Evolutionary conservation across 2,888 invertebrate genomes (phyloP), one percentile per base, ranked within the genome.

Genomic region (Lapara coniferarum): DNA sequence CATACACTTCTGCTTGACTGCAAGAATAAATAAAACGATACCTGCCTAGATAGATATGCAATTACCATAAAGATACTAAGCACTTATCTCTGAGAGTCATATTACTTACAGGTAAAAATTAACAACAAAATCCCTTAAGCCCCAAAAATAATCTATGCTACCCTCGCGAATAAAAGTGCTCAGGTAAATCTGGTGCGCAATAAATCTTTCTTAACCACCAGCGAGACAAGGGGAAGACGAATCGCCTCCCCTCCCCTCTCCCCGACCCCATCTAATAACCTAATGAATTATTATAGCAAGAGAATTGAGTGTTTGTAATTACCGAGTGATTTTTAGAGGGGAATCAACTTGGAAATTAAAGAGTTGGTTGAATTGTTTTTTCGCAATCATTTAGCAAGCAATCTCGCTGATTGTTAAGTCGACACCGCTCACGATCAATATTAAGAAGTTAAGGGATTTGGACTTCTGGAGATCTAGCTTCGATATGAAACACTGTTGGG

Each of bases 151-250:
- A 57, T 87, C 85, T 84, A 73, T 82, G 78, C 37, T 72, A 78
- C 78, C 76, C 74, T 75, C 73, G 75, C 75, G 79, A 79, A 80
- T 81, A 81, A 84, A 86, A 83, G 83, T 84, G 77, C 81, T 81
- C 79, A 79, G 83, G 83, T 81, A 80, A 84, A 85, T 85, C 84
- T 79, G 81, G 75, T 75, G 73, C 75, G 81, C 78, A 84, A 87
- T 87, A 88, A 87, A 88, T 88, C 87, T 80, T 69, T 30, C 51
- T 66, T 57, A 57, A 76, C 76, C 75, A 73, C 73, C 74, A 74
- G 77, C 75, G 72, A 72, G 80, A 77, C 80, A 78, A 71, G 77
- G 73, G 74, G 71, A 78, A 81, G 87, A 85, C 76, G 81, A 78
- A 85, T 85, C 73, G 75, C 67, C 8, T 46, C 30, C 30, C 14